Percentiles rank a stretch among this genome's conserved stretches.
These are phyloP conservation scores for Rhingia rostrata DNA, from an alignment of 2,888 invertebrate species.

Conservation along the genomic window DNA sequence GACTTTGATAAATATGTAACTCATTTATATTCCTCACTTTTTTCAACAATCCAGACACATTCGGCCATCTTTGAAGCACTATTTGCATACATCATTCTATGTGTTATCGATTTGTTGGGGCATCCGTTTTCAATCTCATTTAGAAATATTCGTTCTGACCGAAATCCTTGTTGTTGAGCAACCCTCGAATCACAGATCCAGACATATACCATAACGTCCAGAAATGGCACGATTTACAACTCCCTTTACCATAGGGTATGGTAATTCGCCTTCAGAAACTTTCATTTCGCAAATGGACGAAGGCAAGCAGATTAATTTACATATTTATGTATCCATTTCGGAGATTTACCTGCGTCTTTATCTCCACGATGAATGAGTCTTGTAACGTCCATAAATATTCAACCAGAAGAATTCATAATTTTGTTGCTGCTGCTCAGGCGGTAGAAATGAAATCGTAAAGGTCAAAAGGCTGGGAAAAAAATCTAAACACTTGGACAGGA, in stretches of 20 bases:
- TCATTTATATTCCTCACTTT: too few relatives aligned
- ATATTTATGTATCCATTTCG: conserved; percentile 67
- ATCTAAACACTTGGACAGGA: too few relatives aligned
- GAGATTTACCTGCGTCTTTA: conserved; percentile 68
- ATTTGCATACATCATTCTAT: not conserved
- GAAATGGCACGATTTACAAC: not conserved
- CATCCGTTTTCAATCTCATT: not conserved
- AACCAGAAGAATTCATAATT: conserved; percentile 67
- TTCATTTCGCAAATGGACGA: conserved; percentile 54
- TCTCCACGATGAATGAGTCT: conserved; percentile 46
- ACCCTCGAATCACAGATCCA: not conserved
- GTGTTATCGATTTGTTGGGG: not conserved
- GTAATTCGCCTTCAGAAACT: conserved; percentile 42
- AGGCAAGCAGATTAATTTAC: conserved; percentile 67
- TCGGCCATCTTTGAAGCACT: not conserved
- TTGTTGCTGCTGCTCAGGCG: not conserved
- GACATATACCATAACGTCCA: conserved; percentile 4
- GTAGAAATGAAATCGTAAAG: not conserved
- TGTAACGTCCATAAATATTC: conserved; percentile 65
- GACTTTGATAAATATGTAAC: too few relatives aligned
- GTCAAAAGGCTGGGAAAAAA: conserved; percentile 19
- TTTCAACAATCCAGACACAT: too few relatives aligned
- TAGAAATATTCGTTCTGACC: conserved; percentile 5
- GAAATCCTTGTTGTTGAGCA: not conserved
- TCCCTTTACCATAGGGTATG: conserved; percentile 32